Conservation (phyloP, 2,888 invertebrate species). For the Eupithecia abbreviata region DNA sequence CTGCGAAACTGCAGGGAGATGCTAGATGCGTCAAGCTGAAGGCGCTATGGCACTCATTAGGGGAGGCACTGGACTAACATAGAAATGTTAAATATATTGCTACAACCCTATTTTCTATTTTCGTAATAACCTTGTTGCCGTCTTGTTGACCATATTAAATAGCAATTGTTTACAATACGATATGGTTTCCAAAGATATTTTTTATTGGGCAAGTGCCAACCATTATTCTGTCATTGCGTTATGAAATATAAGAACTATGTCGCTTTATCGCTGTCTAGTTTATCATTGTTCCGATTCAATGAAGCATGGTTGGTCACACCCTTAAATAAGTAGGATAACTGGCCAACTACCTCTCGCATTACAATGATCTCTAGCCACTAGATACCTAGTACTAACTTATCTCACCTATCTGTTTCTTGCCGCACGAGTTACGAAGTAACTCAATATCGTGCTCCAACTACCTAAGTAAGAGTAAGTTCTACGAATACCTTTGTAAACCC, state of each 20-base stretch:
- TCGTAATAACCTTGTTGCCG: neutral
- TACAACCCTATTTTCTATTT: neutral
- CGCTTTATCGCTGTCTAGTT: neutral
- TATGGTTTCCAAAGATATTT: neutral
- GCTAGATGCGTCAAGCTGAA: too few species aligned
- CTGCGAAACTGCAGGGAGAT: too few species aligned
- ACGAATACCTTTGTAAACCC: neutral
- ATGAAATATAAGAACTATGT: neutral
- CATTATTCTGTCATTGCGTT: slow-evolving; percentile 10
- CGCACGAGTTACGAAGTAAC: neutral
- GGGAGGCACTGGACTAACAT: too few species aligned
- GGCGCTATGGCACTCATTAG: too few species aligned
- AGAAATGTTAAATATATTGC: neutral
- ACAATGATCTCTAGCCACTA: neutral
- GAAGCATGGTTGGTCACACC: slow-evolving; percentile 3
- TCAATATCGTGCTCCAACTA: neutral
- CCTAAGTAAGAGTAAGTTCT: neutral
- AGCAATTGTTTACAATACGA: slow-evolving; percentile 5
- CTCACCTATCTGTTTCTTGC: neutral
- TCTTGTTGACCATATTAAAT: neutral
- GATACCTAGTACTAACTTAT: neutral
- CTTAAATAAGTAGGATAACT: neutral
- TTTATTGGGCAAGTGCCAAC: slow-evolving; percentile 11
- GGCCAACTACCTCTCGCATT: neutral
- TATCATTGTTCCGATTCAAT: slow-evolving; percentile 35